A percentile compares a stretch with the other conserved stretches of the same genome.
Evolutionary conservation across 2,113 vertebrate species (phyloP).

Genomic region (Oryzias celebensis): DNA sequence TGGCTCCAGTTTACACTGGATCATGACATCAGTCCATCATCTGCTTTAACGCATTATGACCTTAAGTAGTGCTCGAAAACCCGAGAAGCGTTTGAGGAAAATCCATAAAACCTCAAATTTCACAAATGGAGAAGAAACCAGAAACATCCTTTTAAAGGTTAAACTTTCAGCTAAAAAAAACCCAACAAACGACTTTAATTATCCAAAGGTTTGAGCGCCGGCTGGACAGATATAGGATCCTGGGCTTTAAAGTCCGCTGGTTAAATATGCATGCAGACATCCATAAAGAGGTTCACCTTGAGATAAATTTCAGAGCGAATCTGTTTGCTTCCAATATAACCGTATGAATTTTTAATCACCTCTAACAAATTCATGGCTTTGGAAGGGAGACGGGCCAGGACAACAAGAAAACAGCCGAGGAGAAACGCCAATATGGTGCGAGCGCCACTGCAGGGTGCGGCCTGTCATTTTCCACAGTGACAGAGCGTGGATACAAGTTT

Average conservation of each 20-base stretch:
- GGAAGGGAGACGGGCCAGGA: slow-evolving; percentile 17
- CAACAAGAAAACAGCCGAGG: slow-evolving; percentile 25
- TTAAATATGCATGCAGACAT: background rate
- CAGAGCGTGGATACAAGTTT: slow-evolving; percentile 33
- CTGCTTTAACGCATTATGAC: no score
- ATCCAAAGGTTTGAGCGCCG: no score
- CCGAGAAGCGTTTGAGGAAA: no score
- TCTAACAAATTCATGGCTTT: slow-evolving; percentile 39
- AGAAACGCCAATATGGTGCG: slow-evolving; percentile 35
- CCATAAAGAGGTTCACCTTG: slow-evolving; percentile 6
- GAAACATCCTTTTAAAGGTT: no score
- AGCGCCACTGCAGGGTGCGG: slow-evolving; percentile 25
- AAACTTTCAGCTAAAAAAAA: no score
- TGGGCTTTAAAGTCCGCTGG: background rate
- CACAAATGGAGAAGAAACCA: no score
- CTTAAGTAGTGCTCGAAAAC: no score
- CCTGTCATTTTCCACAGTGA: slow-evolving; percentile 34
- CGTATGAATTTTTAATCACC: slow-evolving; percentile 39
- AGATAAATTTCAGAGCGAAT: slow-evolving; percentile 17
- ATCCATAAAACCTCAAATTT: no score
- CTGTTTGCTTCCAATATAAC: slow-evolving; percentile 2
- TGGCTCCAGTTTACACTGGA: no score
- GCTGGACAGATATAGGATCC: no score
- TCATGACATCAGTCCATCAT: no score
- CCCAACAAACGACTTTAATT: no score